Evolutionary conservation across 2,113 vertebrate species (phyloP).

Genomic region (Plestiodon gilberti): DNA sequence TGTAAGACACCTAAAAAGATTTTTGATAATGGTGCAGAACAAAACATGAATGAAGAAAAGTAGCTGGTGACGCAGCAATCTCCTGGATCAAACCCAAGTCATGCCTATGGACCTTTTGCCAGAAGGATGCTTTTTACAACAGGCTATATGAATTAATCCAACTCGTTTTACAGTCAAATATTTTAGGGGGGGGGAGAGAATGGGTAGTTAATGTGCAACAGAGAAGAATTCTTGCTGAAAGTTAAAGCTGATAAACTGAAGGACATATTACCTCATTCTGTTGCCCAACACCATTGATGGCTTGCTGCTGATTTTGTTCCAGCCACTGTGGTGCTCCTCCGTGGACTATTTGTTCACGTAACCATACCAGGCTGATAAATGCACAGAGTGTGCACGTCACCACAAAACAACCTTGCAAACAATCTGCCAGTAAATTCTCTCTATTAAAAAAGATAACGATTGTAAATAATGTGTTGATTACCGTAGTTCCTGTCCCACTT

Average conservation of each 20-base stretch:
- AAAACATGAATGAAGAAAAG: not conserved
- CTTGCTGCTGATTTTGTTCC: constrained; percentile 88
- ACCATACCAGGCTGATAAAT: constrained; percentile 97
- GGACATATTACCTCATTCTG: constrained; percentile 84
- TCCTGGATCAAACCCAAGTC: not conserved
- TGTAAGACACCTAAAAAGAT: not conserved
- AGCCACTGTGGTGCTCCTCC: constrained; percentile 95
- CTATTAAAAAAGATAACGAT: constrained; percentile 70
- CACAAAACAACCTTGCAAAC: constrained; percentile 96
- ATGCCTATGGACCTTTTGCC: not conserved
- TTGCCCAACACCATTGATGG: constrained; percentile 84
- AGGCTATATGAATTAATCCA: not conserved
- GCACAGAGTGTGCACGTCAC: constrained; percentile 97
- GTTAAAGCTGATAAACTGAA: not conserved
- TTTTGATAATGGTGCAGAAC: not conserved
- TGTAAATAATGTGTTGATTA: not conserved
- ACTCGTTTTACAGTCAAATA: not conserved
- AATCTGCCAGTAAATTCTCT: constrained; percentile 95
- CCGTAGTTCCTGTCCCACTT: too few species aligned
- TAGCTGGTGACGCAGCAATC: not conserved
- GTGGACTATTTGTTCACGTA: constrained; percentile 95
- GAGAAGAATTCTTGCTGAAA: not conserved
- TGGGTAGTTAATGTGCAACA: not conserved
- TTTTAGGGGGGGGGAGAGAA: not conserved
- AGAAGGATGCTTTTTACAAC: not conserved